Conservation (phyloP, 2,113 vertebrate species). For the Anarrhichthys ocellatus region DNA sequence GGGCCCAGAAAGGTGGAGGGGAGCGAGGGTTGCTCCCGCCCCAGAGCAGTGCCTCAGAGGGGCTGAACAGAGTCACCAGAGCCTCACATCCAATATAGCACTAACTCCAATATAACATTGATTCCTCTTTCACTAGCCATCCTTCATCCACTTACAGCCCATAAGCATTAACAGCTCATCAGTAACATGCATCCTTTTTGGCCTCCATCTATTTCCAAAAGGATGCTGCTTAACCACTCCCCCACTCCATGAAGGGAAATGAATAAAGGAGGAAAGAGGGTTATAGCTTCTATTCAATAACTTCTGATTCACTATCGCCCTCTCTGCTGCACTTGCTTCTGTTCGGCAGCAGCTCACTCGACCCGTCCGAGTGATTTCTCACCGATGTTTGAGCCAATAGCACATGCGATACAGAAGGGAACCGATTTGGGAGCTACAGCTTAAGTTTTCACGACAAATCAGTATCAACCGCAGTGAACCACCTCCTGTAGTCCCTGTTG, state of each 20-base stretch:
- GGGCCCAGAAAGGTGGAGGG: constrained; percentile 50
- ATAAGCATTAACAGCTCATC: constrained; percentile 62
- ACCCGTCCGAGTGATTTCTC: constrained; percentile 49
- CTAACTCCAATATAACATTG: constrained; percentile 66
- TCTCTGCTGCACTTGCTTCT: constrained; percentile 70
- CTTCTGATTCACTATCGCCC: constrained; percentile 9
- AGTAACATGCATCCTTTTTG: constrained; percentile 50
- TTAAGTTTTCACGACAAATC: not conserved
- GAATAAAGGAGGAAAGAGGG: constrained; percentile 67
- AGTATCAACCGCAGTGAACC: not conserved
- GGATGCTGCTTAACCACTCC: constrained; percentile 48
- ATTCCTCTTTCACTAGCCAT: constrained; percentile 53
- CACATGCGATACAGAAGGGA: constrained; percentile 62
- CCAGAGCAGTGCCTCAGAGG: constrained; percentile 70
- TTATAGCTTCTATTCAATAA: constrained; percentile 11
- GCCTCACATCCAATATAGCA: constrained; percentile 46
- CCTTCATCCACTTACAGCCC: constrained; percentile 56
- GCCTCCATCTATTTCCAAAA: constrained; percentile 51
- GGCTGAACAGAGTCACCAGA: constrained; percentile 49
- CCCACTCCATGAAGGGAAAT: constrained; percentile 42
- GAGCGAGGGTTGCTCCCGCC: constrained; percentile 66
- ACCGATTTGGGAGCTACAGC: not conserved
- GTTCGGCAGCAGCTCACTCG: constrained; percentile 67
- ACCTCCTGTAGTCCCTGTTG: not conserved
- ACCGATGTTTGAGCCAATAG: constrained; percentile 68